These are phyloP conservation scores for Amphiura filiformis DNA, from an alignment of 35 echinoderm and acorn worm species.

Conservation along the genomic window DNA sequence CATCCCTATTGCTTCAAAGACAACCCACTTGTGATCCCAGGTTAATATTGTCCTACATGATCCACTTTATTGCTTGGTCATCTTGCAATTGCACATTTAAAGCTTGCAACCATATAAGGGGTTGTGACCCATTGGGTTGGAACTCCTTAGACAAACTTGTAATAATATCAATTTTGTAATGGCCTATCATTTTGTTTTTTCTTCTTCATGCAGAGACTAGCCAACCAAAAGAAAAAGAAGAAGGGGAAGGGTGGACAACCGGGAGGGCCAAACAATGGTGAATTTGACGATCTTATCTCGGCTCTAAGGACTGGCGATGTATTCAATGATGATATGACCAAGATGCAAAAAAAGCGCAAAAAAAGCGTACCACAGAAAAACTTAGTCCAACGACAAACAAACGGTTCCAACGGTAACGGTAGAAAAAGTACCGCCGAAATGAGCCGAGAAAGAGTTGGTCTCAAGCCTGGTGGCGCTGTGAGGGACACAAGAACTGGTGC, in stretches of 20 bases:
- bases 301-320: conserved; percentile 95
- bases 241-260: conserved; percentile 30
- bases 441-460: conserved; percentile 37
- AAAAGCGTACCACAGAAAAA: conserved; percentile 14
- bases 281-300: conserved; percentile 98
- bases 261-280: conserved; percentile 57
- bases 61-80: no score
- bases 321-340: conserved; percentile 89
- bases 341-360: conserved; percentile 65
- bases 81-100: no score
- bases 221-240: no score
- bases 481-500: conserved; percentile 8
- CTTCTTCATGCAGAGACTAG: conserved; percentile 48
- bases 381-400: conserved; percentile 22
- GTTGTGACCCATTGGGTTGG: no score
- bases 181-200: no score
- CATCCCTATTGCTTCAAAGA: no score
- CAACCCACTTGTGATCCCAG: no score
- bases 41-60: no score
- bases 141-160: no score
- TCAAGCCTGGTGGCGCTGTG: conserved; percentile 28
- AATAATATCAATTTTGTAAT: no score
- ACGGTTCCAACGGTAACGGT: conserved; percentile 38
- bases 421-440: conserved; percentile 32
- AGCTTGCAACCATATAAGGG: no score